These are phyloP conservation scores for Nansenia antarctica DNA, from an alignment of 2,113 vertebrate genomes.

Conservation along the genomic window DNA sequence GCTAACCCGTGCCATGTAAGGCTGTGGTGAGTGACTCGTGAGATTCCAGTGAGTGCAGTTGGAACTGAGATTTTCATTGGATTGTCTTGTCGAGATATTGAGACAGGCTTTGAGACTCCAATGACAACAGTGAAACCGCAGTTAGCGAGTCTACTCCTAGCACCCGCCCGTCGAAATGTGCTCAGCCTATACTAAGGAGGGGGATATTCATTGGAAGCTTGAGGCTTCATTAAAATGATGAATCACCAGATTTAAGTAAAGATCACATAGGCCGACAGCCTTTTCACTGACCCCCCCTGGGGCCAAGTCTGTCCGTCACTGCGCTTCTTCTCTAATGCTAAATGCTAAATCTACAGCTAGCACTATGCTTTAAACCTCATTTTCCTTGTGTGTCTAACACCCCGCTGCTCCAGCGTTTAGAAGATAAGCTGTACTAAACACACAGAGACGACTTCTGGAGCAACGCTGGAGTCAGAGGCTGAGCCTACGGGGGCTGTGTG, in stretches of 20 bases:
- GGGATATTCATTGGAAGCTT: slow-evolving; percentile 30
- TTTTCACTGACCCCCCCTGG: slow-evolving; percentile 7
- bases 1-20: no score
- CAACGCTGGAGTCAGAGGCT: not conserved
- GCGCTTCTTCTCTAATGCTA: not conserved
- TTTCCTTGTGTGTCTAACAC: not conserved
- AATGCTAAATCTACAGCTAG: not conserved
- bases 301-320: not conserved
- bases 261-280: slow-evolving; percentile 45
- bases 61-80: no score
- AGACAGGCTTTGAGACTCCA: no score
- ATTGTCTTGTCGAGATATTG: no score
- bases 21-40: no score
- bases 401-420: not conserved
- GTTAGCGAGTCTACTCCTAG: no score
- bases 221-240: slow-evolving; percentile 66
- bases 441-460: not conserved
- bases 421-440: not conserved
- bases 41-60: no score
- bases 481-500: not conserved
- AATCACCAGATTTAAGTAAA: slow-evolving; percentile 58
- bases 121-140: no score
- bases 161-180: no score
- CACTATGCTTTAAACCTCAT: not conserved
- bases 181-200: slow-evolving; percentile 32